Evolutionary conservation across 1,140 invertebrate species (phyloP).

Genomic region (Aphis craccivora): DNA sequence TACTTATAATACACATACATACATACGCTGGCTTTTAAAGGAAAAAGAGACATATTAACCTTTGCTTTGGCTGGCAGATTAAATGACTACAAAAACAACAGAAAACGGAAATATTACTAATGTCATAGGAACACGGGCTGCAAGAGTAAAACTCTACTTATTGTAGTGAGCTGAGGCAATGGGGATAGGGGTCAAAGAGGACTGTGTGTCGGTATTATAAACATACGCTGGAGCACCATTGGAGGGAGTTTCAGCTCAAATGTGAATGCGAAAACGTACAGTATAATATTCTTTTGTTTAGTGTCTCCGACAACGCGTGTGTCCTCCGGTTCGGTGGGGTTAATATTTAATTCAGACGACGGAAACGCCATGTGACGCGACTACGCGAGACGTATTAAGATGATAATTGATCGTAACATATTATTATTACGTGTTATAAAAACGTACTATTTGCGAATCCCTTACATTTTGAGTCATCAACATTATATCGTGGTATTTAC

Average conservation of each 20-base stretch:
- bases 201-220: background rate
- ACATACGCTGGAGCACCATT: background rate
- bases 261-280: background rate
- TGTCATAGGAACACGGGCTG: background rate
- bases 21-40: background rate
- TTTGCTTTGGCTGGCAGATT: constrained; percentile 17
- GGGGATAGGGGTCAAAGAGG: background rate
- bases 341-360: background rate
- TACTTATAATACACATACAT: background rate
- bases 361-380: background rate
- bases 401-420: background rate
- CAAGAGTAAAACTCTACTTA: background rate
- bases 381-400: background rate
- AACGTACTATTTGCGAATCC: background rate
- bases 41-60: background rate
- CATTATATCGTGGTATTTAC: background rate
- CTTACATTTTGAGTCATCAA: background rate
- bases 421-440: background rate
- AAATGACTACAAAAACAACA: constrained; percentile 1
- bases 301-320: background rate
- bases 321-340: background rate
- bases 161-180: background rate
- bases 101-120: constrained; percentile 38
- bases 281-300: background rate
- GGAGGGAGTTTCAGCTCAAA: background rate